Evolutionary conservation across 2,797 vertebrate genomes (phyloP), one percentile per base, ranked within the genome.

Genomic region (Lateolabrax maculatus): DNA sequence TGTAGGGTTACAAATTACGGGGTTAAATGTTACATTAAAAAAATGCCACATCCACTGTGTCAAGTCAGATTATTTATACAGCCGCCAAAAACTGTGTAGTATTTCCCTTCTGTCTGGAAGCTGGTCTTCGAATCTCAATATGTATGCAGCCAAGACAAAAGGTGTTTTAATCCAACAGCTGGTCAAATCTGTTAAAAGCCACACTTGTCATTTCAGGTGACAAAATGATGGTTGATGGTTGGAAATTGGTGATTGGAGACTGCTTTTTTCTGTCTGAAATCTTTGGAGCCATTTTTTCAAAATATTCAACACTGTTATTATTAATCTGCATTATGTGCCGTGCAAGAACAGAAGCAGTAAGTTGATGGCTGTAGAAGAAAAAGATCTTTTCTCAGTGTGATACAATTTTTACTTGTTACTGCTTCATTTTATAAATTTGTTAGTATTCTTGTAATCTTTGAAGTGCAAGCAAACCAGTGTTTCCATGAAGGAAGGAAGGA

Each of bases 371-470:
- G n/a, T 58, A 13, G 13, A 27, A 34, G 9, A 65, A 36, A 15
- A 3, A 64, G 3, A 60, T 51, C 3, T 34, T 70, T 58, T 73
- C 13, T 58, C 29, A 19, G 10, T 41, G n/a, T 60, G 37, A 52
- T 53, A 10, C 21, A 51, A 10, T 62, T 58, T 67, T 11, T 67
- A 31, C 27, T 49, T 65, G 31, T 62, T 71, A 53, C 46, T 74
- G 41, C 66, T 48, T 65, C 58, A 44, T 62, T 66, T 65, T 48
- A 72, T 81, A 36, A 79, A 77, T 62, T 31, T 37, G 41, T 67
- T 37, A 19, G 11, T 29, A 21, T 11, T 53, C n/a, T 55, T 75
- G 79, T 23, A 25, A 49, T 80, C 73, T 82, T 82, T 77, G 37
- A 77, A 55, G 23, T 72, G 64, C 46, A 68, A 72, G 72, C 44